phyloP scores from a whole-genome alignment of 2,888 invertebrate genomes.

The Folsomia manolachei region DNA sequence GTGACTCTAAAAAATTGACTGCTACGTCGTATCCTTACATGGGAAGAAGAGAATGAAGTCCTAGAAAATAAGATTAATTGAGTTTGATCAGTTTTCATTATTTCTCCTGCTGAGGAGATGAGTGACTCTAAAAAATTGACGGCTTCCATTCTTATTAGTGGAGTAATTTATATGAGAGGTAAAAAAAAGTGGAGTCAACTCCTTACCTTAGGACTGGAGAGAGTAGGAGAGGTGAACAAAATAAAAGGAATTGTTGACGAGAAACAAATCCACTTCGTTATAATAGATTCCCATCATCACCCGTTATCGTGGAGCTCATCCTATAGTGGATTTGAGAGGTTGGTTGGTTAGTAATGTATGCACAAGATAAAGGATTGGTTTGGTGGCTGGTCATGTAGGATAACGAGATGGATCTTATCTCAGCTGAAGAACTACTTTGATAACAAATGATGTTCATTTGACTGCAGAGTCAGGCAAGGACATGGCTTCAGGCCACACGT shows the following conservation, averaged over 20 bases:
- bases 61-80: slow-evolving; percentile 14
- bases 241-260: neutral
- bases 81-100: slow-evolving; percentile 15
- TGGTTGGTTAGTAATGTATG: neutral
- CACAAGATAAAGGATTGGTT: neutral
- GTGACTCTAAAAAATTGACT: slow-evolving; percentile 8
- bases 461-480: slow-evolving; percentile 48
- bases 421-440: slow-evolving; percentile 49
- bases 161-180: slow-evolving; percentile 10
- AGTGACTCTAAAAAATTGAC: slow-evolving; percentile 17
- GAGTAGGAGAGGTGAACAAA: neutral
- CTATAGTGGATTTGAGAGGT: neutral
- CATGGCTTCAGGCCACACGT: slow-evolving; percentile 51
- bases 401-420: slow-evolving; percentile 49
- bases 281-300: neutral
- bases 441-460: slow-evolving; percentile 51
- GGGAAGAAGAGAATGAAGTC: too few relatives aligned
- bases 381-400: slow-evolving; percentile 21
- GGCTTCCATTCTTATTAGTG: slow-evolving; percentile 17
- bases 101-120: neutral
- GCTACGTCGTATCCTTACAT: neutral
- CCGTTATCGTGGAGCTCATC: neutral
- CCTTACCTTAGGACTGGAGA: neutral
- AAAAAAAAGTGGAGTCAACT: neutral
- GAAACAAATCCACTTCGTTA: neutral